Conservation (phyloP, 1,140 invertebrate species). For the Drosophila erecta region DNA sequence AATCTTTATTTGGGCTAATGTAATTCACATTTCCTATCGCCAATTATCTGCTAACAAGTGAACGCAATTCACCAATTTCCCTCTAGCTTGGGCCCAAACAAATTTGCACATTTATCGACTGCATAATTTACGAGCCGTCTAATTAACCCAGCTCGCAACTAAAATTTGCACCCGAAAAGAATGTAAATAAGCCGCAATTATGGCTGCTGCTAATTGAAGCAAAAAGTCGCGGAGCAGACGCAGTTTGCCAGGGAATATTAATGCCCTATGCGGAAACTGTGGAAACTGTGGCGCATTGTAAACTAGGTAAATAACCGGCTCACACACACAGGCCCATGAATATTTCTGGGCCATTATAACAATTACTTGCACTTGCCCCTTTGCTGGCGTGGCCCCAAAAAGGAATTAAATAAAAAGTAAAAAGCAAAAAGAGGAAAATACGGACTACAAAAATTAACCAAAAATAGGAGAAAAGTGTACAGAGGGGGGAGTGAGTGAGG, state of each 20-base stretch:
- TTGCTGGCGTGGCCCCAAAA: constrained; percentile 24
- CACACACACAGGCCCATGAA: constrained; percentile 31
- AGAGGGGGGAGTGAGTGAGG: constrained; percentile 41
- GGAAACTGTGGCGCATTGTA: constrained; percentile 31
- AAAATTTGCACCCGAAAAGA: constrained; percentile 41
- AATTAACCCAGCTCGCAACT: constrained; percentile 41
- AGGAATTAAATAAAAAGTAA: constrained; percentile 3
- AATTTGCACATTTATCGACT: constrained; percentile 46
- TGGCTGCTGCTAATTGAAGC: constrained; percentile 52
- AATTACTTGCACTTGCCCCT: constrained; percentile 53
- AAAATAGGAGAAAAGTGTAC: constrained; percentile 6
- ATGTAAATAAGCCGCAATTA: constrained; percentile 46
- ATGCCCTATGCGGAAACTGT: constrained; percentile 25
- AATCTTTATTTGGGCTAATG: not conserved
- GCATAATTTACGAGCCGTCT: constrained; percentile 40
- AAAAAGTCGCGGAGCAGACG: constrained; percentile 24
- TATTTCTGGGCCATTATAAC: constrained; percentile 54
- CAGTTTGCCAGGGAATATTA: constrained; percentile 29
- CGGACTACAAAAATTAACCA: constrained; percentile 36
- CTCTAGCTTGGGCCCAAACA: constrained; percentile 5
- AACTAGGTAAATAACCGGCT: constrained; percentile 39
- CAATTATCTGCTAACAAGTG: constrained; percentile 22
- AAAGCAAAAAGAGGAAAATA: not conserved
- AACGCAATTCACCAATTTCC: constrained; percentile 22
- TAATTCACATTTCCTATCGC: not conserved